Conservation (phyloP, 2,113 vertebrate species). For the Charina bottae region DNA sequence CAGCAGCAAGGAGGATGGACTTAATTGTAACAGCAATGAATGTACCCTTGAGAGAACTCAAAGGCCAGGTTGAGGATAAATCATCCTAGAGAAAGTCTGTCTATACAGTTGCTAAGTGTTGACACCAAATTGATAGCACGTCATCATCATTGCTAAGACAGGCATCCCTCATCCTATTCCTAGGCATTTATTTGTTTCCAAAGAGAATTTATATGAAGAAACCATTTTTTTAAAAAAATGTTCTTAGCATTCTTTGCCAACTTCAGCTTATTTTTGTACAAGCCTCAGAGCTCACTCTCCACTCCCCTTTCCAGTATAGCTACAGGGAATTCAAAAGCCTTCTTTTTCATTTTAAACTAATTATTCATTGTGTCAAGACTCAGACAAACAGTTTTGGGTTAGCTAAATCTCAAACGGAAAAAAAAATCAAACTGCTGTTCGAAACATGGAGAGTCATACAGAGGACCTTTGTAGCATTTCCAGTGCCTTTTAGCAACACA, state of each 20-base stretch:
- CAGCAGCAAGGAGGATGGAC: not conserved
- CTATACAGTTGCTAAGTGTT: not conserved
- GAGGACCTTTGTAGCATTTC: not conserved
- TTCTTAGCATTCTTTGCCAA: not conserved
- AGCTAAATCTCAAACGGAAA: not conserved
- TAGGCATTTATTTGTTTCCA: not conserved
- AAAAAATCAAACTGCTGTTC: not conserved
- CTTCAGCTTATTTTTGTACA: not conserved
- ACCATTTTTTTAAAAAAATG: not conserved
- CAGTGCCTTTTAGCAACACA: not conserved
- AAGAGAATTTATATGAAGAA: not conserved
- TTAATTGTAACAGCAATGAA: not conserved
- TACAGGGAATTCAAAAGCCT: not conserved
- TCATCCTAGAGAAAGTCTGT: not conserved
- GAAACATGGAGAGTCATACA: not conserved
- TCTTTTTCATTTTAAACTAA: not conserved
- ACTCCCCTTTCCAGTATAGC: not conserved
- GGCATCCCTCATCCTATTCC: not conserved
- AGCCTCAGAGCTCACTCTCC: not conserved
- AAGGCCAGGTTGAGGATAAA: not conserved
- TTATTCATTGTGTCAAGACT: not conserved
- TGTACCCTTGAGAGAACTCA: not conserved
- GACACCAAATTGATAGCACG: not conserved
- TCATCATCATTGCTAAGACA: not conserved
- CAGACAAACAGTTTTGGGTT: not conserved